Evolutionary conservation across 2,113 vertebrate genomes (phyloP).

Genomic region (Saimiri boliviensis): DNA sequence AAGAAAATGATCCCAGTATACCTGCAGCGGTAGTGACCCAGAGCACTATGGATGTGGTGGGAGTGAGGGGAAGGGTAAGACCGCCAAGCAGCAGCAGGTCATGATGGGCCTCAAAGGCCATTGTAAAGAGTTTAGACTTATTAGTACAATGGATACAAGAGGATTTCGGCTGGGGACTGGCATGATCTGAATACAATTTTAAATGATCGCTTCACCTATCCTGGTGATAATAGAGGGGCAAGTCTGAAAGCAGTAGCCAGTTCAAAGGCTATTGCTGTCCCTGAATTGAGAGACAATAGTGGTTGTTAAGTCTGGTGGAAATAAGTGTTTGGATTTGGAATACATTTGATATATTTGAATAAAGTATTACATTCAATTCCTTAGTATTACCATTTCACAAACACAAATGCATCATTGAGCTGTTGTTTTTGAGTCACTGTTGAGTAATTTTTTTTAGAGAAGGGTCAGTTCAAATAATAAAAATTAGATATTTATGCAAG

Average conservation of each 20-base stretch:
- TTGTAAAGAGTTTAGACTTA: not conserved
- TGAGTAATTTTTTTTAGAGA: not conserved
- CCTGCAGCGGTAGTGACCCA: not conserved
- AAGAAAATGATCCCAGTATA: not conserved
- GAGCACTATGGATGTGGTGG: accelerated
- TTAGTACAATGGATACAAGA: not conserved
- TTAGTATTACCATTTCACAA: constrained; percentile 8
- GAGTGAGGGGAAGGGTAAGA: not conserved
- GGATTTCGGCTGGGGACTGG: not conserved
- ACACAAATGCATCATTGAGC: not conserved
- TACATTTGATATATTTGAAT: not conserved
- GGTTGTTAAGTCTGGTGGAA: not conserved
- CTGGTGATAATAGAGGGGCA: not conserved
- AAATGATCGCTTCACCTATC: not conserved
- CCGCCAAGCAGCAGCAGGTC: not conserved
- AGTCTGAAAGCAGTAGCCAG: not conserved
- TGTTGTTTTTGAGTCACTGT: no score
- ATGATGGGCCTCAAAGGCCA: not conserved
- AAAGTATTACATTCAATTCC: not conserved
- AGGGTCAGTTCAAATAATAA: not conserved
- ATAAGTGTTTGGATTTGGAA: not conserved
- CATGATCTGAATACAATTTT: not conserved
- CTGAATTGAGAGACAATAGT: not conserved
- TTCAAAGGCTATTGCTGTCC: not conserved
- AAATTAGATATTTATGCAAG: not conserved